Conservation (phyloP, 2,113 vertebrate species). For the Notarius quadriscutis region DNA sequence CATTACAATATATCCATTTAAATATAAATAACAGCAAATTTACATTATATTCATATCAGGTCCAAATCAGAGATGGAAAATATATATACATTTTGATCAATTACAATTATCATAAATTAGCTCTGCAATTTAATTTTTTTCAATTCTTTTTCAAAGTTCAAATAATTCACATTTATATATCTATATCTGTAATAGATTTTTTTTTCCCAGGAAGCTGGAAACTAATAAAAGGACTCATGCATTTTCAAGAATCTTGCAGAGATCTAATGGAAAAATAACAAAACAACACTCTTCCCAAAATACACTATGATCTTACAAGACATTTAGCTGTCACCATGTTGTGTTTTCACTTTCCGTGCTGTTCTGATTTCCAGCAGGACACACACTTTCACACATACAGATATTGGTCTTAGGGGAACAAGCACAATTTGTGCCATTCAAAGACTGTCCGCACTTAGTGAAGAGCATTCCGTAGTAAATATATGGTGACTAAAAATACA, state of each 20-base stretch:
- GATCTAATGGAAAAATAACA: neutral
- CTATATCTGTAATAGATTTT: too few relatives aligned
- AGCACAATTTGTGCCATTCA: conserved; percentile 50
- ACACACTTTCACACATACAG: conserved; percentile 14
- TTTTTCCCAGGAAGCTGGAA: neutral
- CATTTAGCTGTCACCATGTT: conserved; percentile 16
- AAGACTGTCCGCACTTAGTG: conserved; percentile 40
- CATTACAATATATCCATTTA: neutral
- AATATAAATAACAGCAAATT: neutral
- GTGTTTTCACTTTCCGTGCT: neutral
- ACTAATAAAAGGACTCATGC: neutral
- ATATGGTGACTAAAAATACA: neutral
- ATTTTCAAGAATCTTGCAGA: neutral
- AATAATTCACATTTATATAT: neutral
- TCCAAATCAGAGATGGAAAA: neutral
- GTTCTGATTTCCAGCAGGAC: conserved; percentile 22
- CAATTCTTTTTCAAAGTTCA: neutral
- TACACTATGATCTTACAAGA: neutral
- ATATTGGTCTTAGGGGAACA: conserved; percentile 42
- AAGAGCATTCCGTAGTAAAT: conserved; percentile 71
- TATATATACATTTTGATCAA: neutral
- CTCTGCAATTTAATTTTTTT: neutral
- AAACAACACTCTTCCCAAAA: neutral
- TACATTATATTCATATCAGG: neutral
- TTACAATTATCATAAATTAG: neutral